These are phyloP conservation scores for Myiozetetes cayanensis DNA, from an alignment of 2,113 vertebrate species.

Conservation along the genomic window DNA sequence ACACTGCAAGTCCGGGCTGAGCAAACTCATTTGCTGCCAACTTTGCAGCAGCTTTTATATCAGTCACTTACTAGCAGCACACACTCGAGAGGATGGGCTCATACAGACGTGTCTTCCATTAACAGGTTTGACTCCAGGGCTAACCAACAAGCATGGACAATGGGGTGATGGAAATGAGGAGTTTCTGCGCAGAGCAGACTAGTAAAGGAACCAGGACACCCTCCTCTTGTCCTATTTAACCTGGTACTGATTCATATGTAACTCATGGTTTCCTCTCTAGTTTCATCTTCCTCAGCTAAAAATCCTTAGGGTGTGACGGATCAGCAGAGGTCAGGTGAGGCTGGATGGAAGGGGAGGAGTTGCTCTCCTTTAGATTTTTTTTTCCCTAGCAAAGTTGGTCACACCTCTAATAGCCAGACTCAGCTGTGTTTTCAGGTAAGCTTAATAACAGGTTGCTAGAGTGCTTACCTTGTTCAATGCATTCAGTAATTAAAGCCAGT, in stretches of 20 bases:
- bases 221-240: not conserved
- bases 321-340: constrained; percentile 38
- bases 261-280: not conserved
- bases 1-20: not conserved
- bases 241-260: not conserved
- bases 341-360: constrained; percentile 13
- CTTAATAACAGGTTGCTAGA: constrained; percentile 34
- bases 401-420: constrained; percentile 22
- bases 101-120: not conserved
- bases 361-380: not conserved
- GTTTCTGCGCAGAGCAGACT: not conserved
- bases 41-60: not conserved
- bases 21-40: not conserved
- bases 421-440: not conserved
- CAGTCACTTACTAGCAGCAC: not conserved
- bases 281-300: constrained; percentile 32
- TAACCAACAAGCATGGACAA: not conserved
- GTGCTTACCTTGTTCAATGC: constrained; percentile 26
- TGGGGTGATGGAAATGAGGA: not conserved
- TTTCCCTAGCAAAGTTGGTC: not conserved
- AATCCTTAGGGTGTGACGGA: constrained; percentile 2
- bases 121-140: not conserved
- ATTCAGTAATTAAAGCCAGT: not conserved
- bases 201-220: not conserved
- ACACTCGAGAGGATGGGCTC: not conserved